Evolutionary conservation across 2,888 invertebrate species (phyloP).

Genomic region (Drosophila siamana): DNA sequence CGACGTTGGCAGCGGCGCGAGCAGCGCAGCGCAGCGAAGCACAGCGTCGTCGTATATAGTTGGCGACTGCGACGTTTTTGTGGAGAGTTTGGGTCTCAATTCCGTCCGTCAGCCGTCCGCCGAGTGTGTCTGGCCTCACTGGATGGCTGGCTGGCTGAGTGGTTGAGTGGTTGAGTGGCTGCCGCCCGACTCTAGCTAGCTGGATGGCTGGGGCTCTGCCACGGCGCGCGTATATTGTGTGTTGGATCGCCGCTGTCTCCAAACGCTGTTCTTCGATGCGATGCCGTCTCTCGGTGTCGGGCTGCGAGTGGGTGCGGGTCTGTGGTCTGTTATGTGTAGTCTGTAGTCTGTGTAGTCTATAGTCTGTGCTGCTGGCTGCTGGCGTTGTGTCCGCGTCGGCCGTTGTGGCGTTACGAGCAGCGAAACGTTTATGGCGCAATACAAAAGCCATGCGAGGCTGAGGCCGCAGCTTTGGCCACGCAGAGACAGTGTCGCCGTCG

Average conservation of each 20-base stretch:
- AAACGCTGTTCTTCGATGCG: background rate
- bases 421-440: slow-evolving; percentile 86
- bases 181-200: background rate
- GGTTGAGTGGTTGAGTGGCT: slow-evolving; percentile 28
- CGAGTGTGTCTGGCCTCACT: slow-evolving; percentile 23
- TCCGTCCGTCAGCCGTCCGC: slow-evolving; percentile 1
- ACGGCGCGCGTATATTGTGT: slow-evolving; percentile 24
- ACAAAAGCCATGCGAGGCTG: slow-evolving; percentile 85
- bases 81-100: slow-evolving; percentile 54
- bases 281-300: slow-evolving; percentile 45
- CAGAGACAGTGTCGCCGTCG: slow-evolving; percentile 67
- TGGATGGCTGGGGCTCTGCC: slow-evolving; percentile 39
- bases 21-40: slow-evolving; percentile 47
- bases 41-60: slow-evolving; percentile 38
- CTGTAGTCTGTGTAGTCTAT: slow-evolving; percentile 23
- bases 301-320: slow-evolving; percentile 56
- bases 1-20: slow-evolving; percentile 59
- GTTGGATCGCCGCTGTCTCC: slow-evolving; percentile 58
- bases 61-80: slow-evolving; percentile 56
- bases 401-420: slow-evolving; percentile 86
- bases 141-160: too few species aligned
- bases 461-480: slow-evolving; percentile 71
- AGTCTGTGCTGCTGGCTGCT: slow-evolving; percentile 49
- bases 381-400: slow-evolving; percentile 82
- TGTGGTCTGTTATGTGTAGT: slow-evolving; percentile 2